Base-by-base conservation (phyloP, 2,797 vertebrate species). In the Galaxias olidus region DNA sequence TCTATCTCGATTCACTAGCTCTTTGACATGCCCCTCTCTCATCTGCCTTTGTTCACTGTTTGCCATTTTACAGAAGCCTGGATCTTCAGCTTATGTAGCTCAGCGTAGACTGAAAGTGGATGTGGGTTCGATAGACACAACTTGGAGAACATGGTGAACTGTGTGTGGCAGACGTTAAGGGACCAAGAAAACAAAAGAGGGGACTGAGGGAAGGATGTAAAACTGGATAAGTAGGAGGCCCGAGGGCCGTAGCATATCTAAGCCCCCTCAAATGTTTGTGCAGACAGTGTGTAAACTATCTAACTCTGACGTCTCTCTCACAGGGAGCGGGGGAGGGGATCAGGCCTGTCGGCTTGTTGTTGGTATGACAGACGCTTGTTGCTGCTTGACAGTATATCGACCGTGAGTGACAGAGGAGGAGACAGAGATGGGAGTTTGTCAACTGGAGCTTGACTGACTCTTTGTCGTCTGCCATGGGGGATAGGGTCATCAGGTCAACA, bases 361-460 rank as follows among this genome's bases (percentile, higher is more conserved):
- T 78, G 64, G 65, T 65, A 8, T 47, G 54, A 76, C 8, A 19
- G 75, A 83, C 76, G 70, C 65, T 76, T 80, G 74, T 83, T 88
- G 80, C 69, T 86, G 76, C 81, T 83, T 84, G 77, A 80, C 73
- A 70, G 74, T 68, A n/a, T 75, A 81, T 76, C 69, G 72, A 74
- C 73, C 73, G 76, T 85, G 75, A 88, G 75, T 85, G 86, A 88
- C 80, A 78, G 30, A 30, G 67, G 75, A 80, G 78, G 84, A 78
- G 72, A 79, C 65, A 58, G 65, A 80, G 80, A 67, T 69, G 50
- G 19, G 66, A 73, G 65, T 72, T 74, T 78, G 61, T 84, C 77
- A 74, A 79, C 83, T 61, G 53, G 63, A 57, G 48, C 51, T 44
- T 46, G 61, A 51, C 59, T 75, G 45, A 54, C 49, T 69, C 54